A percentile compares a stretch with the other conserved stretches of the same genome.
Evolutionary conservation across 2,888 invertebrate genomes (phyloP).

Genomic region (Acleris holmiana): DNA sequence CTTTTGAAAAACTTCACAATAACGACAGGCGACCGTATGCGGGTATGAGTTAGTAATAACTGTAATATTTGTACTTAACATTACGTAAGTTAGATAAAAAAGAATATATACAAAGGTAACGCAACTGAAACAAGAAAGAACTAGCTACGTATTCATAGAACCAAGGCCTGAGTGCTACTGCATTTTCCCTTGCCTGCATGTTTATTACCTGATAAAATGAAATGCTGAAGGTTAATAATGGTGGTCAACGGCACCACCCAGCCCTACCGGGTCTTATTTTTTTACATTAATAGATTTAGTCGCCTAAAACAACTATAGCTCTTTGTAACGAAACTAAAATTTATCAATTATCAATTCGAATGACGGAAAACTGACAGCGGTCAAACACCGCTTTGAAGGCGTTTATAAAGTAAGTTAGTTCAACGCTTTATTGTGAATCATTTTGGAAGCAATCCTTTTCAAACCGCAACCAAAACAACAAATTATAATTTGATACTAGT

Average conservation of each 20-base stretch:
- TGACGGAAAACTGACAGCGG: not conserved
- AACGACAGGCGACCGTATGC: slow-evolving; percentile 37
- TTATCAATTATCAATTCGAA: not conserved
- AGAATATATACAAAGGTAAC: slow-evolving; percentile 3
- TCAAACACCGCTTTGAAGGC: not conserved
- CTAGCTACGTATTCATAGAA: slow-evolving; percentile 13
- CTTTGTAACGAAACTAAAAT: too few species aligned
- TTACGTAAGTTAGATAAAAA: slow-evolving; percentile 32
- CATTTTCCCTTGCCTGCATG: slow-evolving; percentile 21
- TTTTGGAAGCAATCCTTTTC: not conserved
- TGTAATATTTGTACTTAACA: slow-evolving; percentile 30
- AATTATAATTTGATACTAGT: too few species aligned
- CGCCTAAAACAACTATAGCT: too few species aligned
- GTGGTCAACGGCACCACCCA: slow-evolving; percentile 1
- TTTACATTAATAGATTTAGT: not conserved
- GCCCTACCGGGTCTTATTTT: not conserved
- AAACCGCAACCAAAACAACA: not conserved
- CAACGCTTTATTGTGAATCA: not conserved
- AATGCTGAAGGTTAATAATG: slow-evolving; percentile 14
- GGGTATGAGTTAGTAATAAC: slow-evolving; percentile 29
- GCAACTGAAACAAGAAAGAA: slow-evolving; percentile 11
- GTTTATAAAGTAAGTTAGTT: not conserved
- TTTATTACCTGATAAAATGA: slow-evolving; percentile 16
- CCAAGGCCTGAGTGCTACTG: slow-evolving; percentile 23
- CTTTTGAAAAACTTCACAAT: slow-evolving; percentile 40